These are phyloP conservation scores for Acrobasis consociella DNA, from an alignment of 2,888 invertebrate genomes.

Conservation along the genomic window DNA sequence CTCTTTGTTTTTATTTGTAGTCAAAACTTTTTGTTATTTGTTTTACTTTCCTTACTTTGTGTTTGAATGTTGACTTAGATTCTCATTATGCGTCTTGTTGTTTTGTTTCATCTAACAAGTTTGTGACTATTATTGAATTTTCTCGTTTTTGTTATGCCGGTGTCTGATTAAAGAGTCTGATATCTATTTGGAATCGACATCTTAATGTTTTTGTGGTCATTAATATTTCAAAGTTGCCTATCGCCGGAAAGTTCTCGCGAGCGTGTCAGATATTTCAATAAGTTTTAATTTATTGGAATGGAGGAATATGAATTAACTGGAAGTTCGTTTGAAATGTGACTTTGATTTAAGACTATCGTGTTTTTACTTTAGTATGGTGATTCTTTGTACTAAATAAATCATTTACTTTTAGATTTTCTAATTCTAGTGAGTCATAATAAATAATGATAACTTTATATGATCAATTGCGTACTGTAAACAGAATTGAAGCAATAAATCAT, in stretches of 20 bases:
- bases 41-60: slow-evolving; percentile 5
- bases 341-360: not conserved
- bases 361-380: not conserved
- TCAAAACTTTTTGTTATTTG: not conserved
- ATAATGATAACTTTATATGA: not conserved
- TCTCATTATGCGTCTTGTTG: not conserved
- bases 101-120: slow-evolving; percentile 8
- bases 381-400: not conserved
- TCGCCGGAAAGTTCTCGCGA: slow-evolving; percentile 1
- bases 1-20: slow-evolving; percentile 32
- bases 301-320: slow-evolving; percentile 11
- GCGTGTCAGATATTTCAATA: slow-evolving; percentile 15
- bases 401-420: not conserved
- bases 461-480: slow-evolving; percentile 1
- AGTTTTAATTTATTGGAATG: slow-evolving; percentile 14
- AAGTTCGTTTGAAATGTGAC: slow-evolving; percentile 1
- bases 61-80: not conserved
- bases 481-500: slow-evolving; percentile 14
- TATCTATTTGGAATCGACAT: slow-evolving; percentile 21
- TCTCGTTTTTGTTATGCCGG: slow-evolving; percentile 24
- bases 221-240: slow-evolving; percentile 15
- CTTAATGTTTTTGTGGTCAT: slow-evolving; percentile 18
- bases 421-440: not conserved
- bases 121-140: slow-evolving; percentile 19
- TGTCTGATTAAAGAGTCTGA: slow-evolving; percentile 28